These are phyloP conservation scores for Dorcus hopei DNA, from an alignment of 2,888 invertebrate genomes.

Conservation along the genomic window DNA sequence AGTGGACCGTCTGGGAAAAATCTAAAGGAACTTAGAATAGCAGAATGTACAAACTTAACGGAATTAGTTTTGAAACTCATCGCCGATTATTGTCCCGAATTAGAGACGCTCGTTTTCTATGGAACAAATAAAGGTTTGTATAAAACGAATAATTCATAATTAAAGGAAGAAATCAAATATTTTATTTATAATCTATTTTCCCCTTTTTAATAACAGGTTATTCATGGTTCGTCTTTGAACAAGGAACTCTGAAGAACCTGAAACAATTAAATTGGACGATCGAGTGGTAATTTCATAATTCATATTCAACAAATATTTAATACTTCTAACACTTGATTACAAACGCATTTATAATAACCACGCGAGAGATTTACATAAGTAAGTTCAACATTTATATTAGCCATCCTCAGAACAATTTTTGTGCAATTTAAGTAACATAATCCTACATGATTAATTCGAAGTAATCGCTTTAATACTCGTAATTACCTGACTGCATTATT, in stretches of 20 bases:
- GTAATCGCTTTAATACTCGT: no score
- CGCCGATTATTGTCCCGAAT: conserved; percentile 35
- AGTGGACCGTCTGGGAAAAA: conserved; percentile 34
- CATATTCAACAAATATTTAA: no score
- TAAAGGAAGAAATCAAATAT: neutral
- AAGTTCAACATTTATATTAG: no score
- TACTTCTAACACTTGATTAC: no score
- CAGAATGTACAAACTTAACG: conserved; percentile 37
- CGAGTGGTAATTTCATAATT: conserved; percentile 30
- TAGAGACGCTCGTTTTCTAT: conserved; percentile 38
- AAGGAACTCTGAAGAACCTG: conserved; percentile 30
- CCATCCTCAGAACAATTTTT: no score
- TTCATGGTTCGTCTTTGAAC: conserved; percentile 26
- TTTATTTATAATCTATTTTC: no score
- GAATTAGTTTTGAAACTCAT: conserved; percentile 37
- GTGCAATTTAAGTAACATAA: no score
- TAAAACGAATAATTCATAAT: neutral
- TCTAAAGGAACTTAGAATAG: conserved; percentile 40
- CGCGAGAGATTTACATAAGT: no score
- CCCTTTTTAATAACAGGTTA: conserved; percentile 21
- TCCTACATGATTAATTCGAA: no score
- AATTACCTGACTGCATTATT: neutral
- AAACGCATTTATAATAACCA: no score
- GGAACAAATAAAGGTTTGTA: conserved; percentile 20
- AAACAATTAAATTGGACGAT: conserved; percentile 41